phyloP scores from a whole-genome alignment of 2,888 invertebrate species.

The Stegana nigrithorax region DNA sequence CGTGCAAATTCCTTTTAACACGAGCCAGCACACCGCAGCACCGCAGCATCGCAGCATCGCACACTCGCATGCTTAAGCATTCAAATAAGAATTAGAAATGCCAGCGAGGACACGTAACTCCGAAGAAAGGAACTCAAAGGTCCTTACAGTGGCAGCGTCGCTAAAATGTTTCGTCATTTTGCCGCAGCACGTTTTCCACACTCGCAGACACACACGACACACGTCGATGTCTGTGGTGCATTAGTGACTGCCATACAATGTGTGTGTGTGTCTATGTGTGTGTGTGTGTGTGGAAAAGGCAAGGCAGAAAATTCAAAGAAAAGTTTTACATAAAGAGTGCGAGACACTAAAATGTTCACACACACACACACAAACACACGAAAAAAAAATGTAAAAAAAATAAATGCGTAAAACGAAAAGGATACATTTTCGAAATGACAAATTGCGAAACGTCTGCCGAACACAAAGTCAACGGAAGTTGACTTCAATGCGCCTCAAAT shows the following conservation, averaged over 20 bases:
- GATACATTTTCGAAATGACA: conserved; percentile 50
- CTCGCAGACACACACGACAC: background rate
- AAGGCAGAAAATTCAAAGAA: background rate
- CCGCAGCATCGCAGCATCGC: too few relatives aligned
- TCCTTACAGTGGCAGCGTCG: too few relatives aligned
- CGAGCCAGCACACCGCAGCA: too few relatives aligned
- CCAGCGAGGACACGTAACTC: too few relatives aligned
- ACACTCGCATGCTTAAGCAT: conserved; percentile 3
- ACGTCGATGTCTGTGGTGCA: background rate
- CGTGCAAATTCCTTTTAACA: too few relatives aligned
- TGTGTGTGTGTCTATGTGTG: background rate
- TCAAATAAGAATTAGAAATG: background rate
- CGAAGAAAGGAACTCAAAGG: too few relatives aligned
- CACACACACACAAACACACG: background rate
- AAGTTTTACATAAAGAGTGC: background rate
- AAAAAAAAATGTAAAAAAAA: background rate
- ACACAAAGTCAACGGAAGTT: conserved; percentile 49
- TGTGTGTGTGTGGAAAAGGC: background rate
- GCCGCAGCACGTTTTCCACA: conserved; percentile 7
- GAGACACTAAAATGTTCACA: too few relatives aligned
- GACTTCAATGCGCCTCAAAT: conserved; percentile 58
- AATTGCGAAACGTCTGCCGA: conserved; percentile 49
- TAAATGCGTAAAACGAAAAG: background rate
- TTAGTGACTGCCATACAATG: conserved; percentile 5
- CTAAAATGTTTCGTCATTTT: conserved; percentile 15